A percentile compares a stretch with the other conserved stretches of the same genome.
Evolutionary conservation across 2,888 invertebrate species (phyloP).

Genomic region (Drosophila greeni): DNA sequence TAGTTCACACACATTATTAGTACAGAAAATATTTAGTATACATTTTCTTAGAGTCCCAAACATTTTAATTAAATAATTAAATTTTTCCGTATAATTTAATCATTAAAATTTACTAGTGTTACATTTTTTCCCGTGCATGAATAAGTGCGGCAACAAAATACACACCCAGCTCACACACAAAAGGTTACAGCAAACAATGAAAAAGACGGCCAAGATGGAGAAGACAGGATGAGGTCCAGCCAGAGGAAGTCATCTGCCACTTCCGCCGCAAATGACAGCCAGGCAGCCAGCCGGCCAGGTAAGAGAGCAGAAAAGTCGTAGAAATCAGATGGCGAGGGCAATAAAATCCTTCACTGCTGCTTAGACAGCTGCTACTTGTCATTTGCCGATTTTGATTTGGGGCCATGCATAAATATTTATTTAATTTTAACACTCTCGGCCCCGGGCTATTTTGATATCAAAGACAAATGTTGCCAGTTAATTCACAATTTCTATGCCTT

Average conservation of each 20-base stretch:
- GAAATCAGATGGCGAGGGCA: conserved; percentile 15
- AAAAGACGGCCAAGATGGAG: conserved; percentile 5
- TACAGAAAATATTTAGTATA: neutral
- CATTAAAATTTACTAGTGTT: neutral
- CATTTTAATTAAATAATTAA: too few relatives aligned
- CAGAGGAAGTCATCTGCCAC: conserved; percentile 38
- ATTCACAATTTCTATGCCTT: conserved; percentile 50
- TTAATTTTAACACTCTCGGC: conserved; percentile 48
- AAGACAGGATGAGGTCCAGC: conserved; percentile 48
- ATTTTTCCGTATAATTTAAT: too few relatives aligned
- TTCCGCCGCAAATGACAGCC: conserved; percentile 31
- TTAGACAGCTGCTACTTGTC: conserved; percentile 42
- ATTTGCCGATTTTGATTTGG: conserved; percentile 60
- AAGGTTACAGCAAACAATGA: conserved; percentile 32
- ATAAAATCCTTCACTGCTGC: conserved; percentile 26
- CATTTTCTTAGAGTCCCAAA: too few relatives aligned
- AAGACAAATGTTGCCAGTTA: conserved; percentile 58
- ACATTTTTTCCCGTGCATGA: conserved; percentile 6
- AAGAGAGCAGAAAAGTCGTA: conserved; percentile 4
- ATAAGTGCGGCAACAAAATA: conserved; percentile 18
- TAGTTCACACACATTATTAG: neutral
- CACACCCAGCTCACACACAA: conserved; percentile 11
- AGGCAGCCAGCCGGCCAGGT: conserved; percentile 11
- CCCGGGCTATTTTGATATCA: conserved; percentile 43
- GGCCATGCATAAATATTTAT: conserved; percentile 64